phyloP scores from a whole-genome alignment of 2,113 vertebrate species.

The Sinocyclocheilus anshuiensis region DNA sequence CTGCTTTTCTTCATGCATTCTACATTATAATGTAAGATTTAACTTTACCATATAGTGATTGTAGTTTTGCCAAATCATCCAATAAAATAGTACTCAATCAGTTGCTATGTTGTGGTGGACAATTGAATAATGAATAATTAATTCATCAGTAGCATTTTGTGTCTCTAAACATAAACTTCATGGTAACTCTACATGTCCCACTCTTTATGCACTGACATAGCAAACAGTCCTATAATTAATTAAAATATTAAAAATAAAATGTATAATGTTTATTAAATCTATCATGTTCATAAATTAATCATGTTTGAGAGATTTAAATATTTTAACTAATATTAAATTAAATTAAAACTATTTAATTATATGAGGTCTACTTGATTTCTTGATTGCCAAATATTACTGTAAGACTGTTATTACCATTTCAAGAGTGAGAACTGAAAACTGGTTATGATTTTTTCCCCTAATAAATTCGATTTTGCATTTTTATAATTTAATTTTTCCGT shows the following conservation, averaged over 20 bases:
- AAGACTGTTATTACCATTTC: too few species aligned
- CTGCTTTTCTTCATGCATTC: not conserved
- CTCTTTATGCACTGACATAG: not conserved
- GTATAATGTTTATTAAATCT: too few species aligned
- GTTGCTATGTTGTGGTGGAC: not conserved
- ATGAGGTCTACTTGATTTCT: not conserved
- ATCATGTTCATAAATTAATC: too few species aligned
- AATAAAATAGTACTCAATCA: slow-evolving; percentile 7
- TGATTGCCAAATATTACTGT: not conserved
- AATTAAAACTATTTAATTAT: not conserved
- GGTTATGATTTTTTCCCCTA: too few species aligned
- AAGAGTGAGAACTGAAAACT: too few species aligned
- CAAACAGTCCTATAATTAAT: not conserved
- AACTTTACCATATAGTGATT: not conserved
- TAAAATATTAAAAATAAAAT: not conserved
- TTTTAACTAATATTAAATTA: not conserved
- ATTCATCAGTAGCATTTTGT: not conserved
- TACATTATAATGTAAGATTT: not conserved
- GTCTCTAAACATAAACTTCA: not conserved
- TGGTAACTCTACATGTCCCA: not conserved
- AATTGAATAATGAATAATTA: too few species aligned
- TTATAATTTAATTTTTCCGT: too few species aligned
- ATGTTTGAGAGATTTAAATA: not conserved
- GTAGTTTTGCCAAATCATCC: not conserved
- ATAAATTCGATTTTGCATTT: too few species aligned